Base-by-base conservation (phyloP, 2,888 invertebrate species). In the Hecatera dysodea region DNA sequence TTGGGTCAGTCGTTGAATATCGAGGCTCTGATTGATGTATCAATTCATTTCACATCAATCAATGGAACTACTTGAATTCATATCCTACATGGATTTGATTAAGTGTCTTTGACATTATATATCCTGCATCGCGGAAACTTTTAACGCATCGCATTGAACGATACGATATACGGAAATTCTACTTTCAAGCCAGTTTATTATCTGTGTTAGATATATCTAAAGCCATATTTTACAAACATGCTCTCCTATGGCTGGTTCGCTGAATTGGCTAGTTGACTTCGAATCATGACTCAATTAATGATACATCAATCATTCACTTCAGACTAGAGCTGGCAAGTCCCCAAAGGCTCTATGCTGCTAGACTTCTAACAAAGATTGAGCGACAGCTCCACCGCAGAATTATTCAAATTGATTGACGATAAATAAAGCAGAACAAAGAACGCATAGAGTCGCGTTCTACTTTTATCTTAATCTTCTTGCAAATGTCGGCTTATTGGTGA, bases 401-500 rank as follows among this genome's bases (percentile, higher is more conserved):
- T 56, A 80, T 78, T 77, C 59, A 71, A 77, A 64, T 74, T 55
- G 9, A 56, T 42, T 59, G 39, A 22, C 53, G 46, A 52, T 56
- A 53, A 64, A 74, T 73, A 66, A 65, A 60, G 36, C 66, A 70
- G 72, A 77, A 83, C 77, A 83, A 76, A 81, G 76, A 80, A 74
- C 53, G 48, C 72, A 71, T 64, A 22, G 59, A 79, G 29, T 56
- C 53, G 44, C 61, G 70, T 71, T 72, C 70, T 61, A 79, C 56
- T 68, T 81, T 72, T 67, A 81, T 83, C 77, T 63, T 53, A 75
- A 83, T 80, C 82, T 75, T 67, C 68, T 71, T 76, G 64, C 71
- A 67, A 73, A 77, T 74, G 79, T 83, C 76, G 65, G 72, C 81
- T 79, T 83, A 72, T 77, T 72, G 61, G 68, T 75, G 82, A 83